Percentiles rank a stretch among this genome's conserved stretches.
These are phyloP conservation scores for Leptonema lineaticorne DNA, from an alignment of 1,140 invertebrate species.

Conservation along the genomic window DNA sequence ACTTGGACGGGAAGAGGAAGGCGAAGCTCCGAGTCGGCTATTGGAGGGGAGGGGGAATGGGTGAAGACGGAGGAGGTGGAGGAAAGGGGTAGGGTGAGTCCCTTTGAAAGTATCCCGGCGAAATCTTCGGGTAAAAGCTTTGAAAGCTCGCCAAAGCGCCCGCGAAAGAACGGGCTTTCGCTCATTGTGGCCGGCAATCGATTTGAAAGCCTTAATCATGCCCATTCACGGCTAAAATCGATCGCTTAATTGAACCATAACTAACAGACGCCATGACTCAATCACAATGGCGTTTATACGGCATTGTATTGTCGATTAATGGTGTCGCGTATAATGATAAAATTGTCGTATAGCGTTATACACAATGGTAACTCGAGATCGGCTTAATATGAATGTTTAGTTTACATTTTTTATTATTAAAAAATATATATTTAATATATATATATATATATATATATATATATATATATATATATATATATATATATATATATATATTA, in stretches of 20 bases:
- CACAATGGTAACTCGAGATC: too few species aligned
- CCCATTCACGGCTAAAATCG: conserved; percentile 6
- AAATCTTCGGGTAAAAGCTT: conserved; percentile 19
- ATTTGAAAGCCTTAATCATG: conserved; percentile 16
- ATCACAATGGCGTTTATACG: not conserved
- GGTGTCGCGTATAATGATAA: not conserved
- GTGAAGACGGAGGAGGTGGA: not conserved
- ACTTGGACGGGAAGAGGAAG: not conserved
- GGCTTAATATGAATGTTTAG: too few species aligned
- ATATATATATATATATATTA: too few species aligned
- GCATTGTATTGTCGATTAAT: not conserved
- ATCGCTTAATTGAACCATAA: conserved; percentile 12
- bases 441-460: too few species aligned
- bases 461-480: too few species aligned
- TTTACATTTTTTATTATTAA: too few species aligned
- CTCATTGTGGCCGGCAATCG: conserved; percentile 7
- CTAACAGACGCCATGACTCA: not conserved
- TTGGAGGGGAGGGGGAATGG: not conserved
- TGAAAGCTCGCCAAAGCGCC: conserved; percentile 22
- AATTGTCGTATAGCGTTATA: too few species aligned
- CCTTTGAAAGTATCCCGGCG: conserved; percentile 17
- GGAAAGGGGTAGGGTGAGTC: not conserved
- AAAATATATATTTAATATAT: too few species aligned
- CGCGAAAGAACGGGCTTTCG: conserved; percentile 15
- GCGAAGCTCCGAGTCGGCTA: conserved; percentile 26